Conservation (phyloP, 2,888 invertebrate genomes). For the Nasonia oneida region DNA sequence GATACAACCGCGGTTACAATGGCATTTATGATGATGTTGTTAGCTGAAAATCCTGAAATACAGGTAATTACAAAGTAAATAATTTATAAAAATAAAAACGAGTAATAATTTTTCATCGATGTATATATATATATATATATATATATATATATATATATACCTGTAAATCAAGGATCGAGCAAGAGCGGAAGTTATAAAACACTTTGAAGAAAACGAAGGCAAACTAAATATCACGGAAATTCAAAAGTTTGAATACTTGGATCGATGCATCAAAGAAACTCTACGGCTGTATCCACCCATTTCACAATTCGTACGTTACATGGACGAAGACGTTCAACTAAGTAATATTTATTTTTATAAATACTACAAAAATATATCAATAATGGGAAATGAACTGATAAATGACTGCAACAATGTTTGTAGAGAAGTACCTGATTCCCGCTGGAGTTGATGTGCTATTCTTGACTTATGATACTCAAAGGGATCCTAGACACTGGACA, state of each 20-base stretch:
- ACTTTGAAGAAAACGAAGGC: neutral
- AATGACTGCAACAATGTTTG: no score
- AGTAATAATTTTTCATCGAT: no score
- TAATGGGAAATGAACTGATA: no score
- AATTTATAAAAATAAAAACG: no score
- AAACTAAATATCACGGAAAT: neutral
- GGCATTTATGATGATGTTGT: neutral
- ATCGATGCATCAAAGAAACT: constrained; percentile 1
- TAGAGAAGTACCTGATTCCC: neutral
- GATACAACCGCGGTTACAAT: neutral
- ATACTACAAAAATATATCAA: neutral
- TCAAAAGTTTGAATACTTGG: neutral
- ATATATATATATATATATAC: no score
- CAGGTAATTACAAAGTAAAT: neutral
- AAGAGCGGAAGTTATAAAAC: neutral
- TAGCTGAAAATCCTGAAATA: neutral
- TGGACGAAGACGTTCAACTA: neutral
- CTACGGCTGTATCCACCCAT: neutral
- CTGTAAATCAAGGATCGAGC: neutral
- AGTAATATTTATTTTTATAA: neutral
- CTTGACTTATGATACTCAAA: neutral
- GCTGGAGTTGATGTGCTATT: neutral
- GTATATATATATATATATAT: no score
- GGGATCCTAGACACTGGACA: neutral
- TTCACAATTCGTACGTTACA: neutral